These are phyloP conservation scores for Ceratina australensis DNA, from an alignment of 1,140 invertebrate species.

Conservation along the genomic window DNA sequence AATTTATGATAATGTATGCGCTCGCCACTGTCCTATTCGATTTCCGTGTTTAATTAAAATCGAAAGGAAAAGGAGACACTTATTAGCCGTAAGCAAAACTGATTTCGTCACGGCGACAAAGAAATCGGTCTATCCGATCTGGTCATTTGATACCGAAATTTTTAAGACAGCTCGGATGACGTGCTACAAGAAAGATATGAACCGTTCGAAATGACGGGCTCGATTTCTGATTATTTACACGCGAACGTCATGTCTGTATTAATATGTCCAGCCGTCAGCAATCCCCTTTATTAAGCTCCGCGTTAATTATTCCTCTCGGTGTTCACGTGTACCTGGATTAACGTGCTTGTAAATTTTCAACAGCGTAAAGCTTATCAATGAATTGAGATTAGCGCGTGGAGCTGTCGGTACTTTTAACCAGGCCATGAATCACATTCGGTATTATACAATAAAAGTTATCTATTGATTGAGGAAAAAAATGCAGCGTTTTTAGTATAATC, in stretches of 20 bases:
- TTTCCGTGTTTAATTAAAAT: slow-evolving; percentile 62
- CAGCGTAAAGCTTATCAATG: slow-evolving; percentile 11
- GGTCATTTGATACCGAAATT: neutral
- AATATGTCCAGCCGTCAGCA: slow-evolving; percentile 21
- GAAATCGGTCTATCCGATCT: neutral
- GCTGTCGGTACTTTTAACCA: neutral
- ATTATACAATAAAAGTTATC: slow-evolving; percentile 34
- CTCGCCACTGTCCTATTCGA: slow-evolving; percentile 47
- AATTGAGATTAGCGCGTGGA: slow-evolving; percentile 20
- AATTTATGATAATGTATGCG: slow-evolving; percentile 63
- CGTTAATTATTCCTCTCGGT: slow-evolving; percentile 6
- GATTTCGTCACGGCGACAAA: neutral
- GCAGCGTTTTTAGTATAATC: neutral
- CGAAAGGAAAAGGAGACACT: slow-evolving; percentile 1
- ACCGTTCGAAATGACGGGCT: neutral
- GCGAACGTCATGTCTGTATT: neutral
- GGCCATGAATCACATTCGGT: slow-evolving; percentile 1
- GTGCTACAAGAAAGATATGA: neutral
- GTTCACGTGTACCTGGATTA: neutral
- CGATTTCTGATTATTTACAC: slow-evolving; percentile 7
- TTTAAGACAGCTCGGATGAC: neutral
- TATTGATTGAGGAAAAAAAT: slow-evolving; percentile 19
- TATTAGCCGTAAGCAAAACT: slow-evolving; percentile 19
- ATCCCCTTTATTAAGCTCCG: neutral
- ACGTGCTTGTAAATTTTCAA: slow-evolving; percentile 9